These are phyloP conservation scores for Quadroppia sp. DNA, from an alignment of 2,888 invertebrate species.

Conservation along the genomic window DNA sequence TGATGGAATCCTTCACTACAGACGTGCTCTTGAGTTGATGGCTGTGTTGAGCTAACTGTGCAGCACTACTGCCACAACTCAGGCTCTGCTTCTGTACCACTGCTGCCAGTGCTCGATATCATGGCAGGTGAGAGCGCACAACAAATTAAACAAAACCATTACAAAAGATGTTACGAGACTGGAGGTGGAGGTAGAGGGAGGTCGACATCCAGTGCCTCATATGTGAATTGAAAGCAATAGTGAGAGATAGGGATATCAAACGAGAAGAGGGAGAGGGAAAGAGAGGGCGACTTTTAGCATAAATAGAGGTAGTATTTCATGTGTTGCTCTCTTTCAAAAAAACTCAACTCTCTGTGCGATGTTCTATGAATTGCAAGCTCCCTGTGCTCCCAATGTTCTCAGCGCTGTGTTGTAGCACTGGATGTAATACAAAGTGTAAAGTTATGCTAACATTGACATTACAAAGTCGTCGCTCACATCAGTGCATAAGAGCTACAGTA, in stretches of 20 bases:
- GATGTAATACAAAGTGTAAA: constrained; percentile 32
- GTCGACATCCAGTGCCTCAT: not conserved
- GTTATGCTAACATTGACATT: constrained; percentile 38
- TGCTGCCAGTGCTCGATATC: not conserved
- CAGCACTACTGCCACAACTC: too few relatives aligned
- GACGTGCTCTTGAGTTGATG: too few relatives aligned
- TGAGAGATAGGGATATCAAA: constrained; percentile 16
- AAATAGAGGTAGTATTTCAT: constrained; percentile 27
- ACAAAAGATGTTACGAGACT: constrained; percentile 3
- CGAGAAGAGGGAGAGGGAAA: not conserved
- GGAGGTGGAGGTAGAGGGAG: not conserved
- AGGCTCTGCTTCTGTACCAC: too few relatives aligned
- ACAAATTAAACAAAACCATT: not conserved
- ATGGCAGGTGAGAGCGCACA: constrained; percentile 17
- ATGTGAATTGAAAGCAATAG: not conserved
- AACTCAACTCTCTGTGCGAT: not conserved
- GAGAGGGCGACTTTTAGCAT: not conserved
- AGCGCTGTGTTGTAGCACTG: constrained; percentile 17
- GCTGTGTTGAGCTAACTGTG: too few relatives aligned
- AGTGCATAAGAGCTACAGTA: not conserved
- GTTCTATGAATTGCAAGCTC: not conserved
- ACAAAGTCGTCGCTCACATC: constrained; percentile 30
- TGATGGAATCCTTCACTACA: constrained; percentile 23
- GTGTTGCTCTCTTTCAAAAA: constrained; percentile 17
- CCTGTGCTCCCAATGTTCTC: not conserved